Evolutionary conservation across 2,113 vertebrate species (phyloP).

Genomic region (Zootoca vivipara): DNA sequence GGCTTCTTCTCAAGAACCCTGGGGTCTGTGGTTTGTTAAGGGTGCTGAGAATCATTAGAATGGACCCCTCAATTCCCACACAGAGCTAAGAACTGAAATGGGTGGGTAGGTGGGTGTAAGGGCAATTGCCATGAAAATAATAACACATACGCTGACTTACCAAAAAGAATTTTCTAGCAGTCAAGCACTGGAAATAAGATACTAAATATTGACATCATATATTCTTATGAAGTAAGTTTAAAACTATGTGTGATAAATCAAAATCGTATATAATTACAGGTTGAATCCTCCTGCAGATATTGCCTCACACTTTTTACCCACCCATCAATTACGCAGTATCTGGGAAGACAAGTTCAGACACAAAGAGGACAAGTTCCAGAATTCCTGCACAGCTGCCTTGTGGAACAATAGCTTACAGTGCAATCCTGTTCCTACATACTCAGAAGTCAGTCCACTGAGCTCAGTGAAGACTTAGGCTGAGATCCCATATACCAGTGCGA

Average conservation of each 20-base stretch:
- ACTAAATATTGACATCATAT: not conserved
- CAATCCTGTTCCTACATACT: not conserved
- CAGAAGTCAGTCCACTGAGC: not conserved
- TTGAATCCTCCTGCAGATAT: constrained; percentile 7
- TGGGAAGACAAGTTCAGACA: constrained; percentile 31
- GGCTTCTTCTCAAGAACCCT: too few species aligned
- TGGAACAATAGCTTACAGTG: not conserved
- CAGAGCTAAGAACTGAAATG: not conserved
- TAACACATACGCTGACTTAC: not conserved
- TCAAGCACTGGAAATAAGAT: not conserved
- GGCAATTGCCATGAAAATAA: constrained; percentile 12
- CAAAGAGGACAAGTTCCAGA: constrained; percentile 18
- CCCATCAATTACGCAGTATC: constrained; percentile 15
- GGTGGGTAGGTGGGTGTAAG: not conserved
- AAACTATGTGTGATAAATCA: constrained; percentile 16
- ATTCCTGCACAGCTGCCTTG: constrained; percentile 11
- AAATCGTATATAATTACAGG: constrained; percentile 31
- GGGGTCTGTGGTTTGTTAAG: too few species aligned
- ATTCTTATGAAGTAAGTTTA: constrained; percentile 8
- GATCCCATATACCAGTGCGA: not conserved
- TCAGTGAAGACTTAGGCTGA: not conserved
- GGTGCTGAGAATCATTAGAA: too few species aligned
- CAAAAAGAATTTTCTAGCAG: too few species aligned
- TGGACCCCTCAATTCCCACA: too few species aligned
- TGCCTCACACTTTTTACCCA: constrained; percentile 20